Evolutionary conservation across 1,140 invertebrate genomes (phyloP).

Genomic region (Geopemphigus sp.): DNA sequence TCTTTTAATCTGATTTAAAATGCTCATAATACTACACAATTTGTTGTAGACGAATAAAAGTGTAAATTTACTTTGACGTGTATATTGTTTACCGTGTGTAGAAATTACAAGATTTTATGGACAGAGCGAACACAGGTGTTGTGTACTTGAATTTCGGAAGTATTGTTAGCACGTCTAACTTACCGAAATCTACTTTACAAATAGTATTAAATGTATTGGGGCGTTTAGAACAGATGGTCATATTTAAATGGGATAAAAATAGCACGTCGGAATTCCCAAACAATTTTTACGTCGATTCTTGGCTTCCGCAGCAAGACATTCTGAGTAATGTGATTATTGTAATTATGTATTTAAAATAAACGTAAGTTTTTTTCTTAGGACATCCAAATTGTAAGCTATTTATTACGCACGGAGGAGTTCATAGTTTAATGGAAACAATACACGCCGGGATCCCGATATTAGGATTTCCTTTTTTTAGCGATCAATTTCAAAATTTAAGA

Average conservation of each 20-base stretch:
- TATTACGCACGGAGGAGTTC: conserved; percentile 61
- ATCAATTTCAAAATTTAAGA: conserved; percentile 54
- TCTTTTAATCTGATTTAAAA: not conserved
- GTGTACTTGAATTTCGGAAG: conserved; percentile 53
- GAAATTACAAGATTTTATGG: conserved; percentile 51
- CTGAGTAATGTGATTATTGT: too few relatives aligned
- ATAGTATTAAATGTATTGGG: conserved; percentile 22
- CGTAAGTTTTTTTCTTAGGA: too few relatives aligned
- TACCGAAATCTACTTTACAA: not conserved
- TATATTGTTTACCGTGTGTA: not conserved
- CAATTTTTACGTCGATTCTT: conserved; percentile 41
- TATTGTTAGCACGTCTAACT: not conserved
- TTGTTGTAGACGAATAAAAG: not conserved
- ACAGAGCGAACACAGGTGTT: conserved; percentile 50
- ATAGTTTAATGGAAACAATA: conserved; percentile 60
- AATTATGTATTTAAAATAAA: too few relatives aligned
- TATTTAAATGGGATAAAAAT: conserved; percentile 41
- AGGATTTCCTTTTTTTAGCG: conserved; percentile 58
- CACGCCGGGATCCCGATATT: conserved; percentile 59
- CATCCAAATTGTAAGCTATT: conserved; percentile 55
- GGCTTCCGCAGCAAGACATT: conserved; percentile 45
- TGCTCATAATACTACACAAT: not conserved
- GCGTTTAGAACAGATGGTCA: not conserved
- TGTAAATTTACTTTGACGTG: too few relatives aligned
- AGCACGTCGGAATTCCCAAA: not conserved